Conservation (phyloP, 1,140 invertebrate species). For the Globodera rostochiensis region DNA sequence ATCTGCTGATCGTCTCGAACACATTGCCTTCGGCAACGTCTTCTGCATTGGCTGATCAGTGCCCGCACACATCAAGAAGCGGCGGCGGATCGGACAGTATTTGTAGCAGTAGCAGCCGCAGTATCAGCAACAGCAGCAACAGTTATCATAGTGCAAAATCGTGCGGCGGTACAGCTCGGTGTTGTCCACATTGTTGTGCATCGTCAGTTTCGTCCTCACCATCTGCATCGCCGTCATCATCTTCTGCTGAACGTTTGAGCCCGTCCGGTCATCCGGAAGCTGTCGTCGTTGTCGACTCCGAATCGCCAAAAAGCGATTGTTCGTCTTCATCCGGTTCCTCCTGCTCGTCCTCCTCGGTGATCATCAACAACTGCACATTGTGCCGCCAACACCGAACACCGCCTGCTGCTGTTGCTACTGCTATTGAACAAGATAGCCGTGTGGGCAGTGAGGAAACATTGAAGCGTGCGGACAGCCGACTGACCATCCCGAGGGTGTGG, state of each 20-base stretch:
- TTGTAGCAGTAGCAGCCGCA: slow-evolving; percentile 13
- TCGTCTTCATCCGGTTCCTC: not conserved
- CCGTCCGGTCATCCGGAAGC: no score
- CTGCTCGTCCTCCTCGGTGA: not conserved
- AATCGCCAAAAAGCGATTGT: not conserved
- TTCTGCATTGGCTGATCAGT: no score
- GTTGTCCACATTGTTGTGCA: no score
- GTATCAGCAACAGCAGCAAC: slow-evolving; percentile 4
- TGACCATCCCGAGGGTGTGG: not conserved
- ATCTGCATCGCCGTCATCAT: not conserved
- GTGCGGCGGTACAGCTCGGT: not conserved
- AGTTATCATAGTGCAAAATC: slow-evolving; percentile 21
- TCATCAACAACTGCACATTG: not conserved
- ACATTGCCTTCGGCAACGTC: slow-evolving; percentile 9
- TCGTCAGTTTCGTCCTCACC: not conserved
- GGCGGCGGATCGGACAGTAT: not conserved
- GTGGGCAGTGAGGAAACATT: slow-evolving; percentile 12
- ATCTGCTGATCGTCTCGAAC: not conserved
- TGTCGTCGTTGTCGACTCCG: no score
- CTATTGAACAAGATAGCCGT: not conserved
- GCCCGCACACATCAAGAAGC: no score
- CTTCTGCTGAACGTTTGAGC: no score
- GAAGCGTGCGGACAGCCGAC: slow-evolving; percentile 6
- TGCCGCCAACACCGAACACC: not conserved
- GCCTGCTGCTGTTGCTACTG: not conserved